phyloP scores from a whole-genome alignment of 2,888 invertebrate genomes.

The Encarsia formosa region DNA sequence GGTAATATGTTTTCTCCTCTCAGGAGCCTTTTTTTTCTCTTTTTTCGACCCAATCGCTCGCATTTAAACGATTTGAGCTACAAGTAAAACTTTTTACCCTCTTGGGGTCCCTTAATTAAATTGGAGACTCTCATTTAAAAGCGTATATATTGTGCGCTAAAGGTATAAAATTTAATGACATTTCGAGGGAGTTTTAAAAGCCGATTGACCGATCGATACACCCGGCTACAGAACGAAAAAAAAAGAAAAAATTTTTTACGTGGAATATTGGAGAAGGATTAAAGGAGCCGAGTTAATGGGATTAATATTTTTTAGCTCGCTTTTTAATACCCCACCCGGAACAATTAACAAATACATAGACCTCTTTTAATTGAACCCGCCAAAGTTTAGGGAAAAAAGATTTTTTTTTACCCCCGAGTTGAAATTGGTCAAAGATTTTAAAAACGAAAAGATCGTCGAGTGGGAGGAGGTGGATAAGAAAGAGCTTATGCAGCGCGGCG shows the following conservation, averaged over 20 bases:
- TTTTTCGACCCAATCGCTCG: not conserved
- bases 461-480: too few species aligned
- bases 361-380: too few species aligned
- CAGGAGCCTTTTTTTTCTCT: not conserved
- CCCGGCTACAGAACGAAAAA: too few species aligned
- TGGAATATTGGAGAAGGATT: too few species aligned
- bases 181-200: slow-evolving; percentile 4
- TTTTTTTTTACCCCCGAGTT: too few species aligned
- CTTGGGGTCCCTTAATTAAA: slow-evolving; percentile 18
- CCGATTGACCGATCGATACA: slow-evolving; percentile 10
- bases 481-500: too few species aligned
- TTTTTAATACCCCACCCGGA: not conserved
- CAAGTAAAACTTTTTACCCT: slow-evolving; percentile 21
- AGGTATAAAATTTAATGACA: slow-evolving; percentile 22
- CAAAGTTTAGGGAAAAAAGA: too few species aligned
- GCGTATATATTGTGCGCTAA: too few species aligned
- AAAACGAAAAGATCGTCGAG: too few species aligned
- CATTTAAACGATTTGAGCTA: slow-evolving; percentile 12
- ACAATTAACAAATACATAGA: not conserved
- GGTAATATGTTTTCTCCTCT: slow-evolving; percentile 8
- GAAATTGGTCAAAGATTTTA: too few species aligned
- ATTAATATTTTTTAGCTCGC: slow-evolving; percentile 3
- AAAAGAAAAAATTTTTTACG: too few species aligned
- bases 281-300: not conserved
- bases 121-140: slow-evolving; percentile 10